Evolutionary conservation across 2,113 vertebrate species (phyloP).

Genomic region (Oriolus oriolus): DNA sequence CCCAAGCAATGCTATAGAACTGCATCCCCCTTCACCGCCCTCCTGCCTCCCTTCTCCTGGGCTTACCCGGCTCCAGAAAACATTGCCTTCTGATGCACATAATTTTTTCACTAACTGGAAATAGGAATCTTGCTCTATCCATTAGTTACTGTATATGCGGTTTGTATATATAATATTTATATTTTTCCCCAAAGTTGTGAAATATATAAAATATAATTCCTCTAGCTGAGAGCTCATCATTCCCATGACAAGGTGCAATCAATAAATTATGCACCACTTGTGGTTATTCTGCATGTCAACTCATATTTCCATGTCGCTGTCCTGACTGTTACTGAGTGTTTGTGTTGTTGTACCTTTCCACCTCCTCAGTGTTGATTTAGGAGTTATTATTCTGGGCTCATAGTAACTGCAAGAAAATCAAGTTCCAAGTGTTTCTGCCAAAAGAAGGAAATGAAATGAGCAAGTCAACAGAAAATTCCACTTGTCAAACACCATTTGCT

Average conservation of each 20-base stretch:
- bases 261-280: slow-evolving; percentile 71
- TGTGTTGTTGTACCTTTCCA: slow-evolving; percentile 76
- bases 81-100: background rate
- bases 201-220: slow-evolving; percentile 73
- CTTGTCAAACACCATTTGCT: slow-evolving; percentile 75
- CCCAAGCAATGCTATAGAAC: background rate
- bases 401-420: slow-evolving; percentile 72
- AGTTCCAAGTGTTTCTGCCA: slow-evolving; percentile 74
- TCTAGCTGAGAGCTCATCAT: slow-evolving; percentile 72
- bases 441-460: slow-evolving; percentile 72
- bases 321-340: slow-evolving; percentile 72
- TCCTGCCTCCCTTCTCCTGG: background rate
- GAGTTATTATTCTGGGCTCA: slow-evolving; percentile 73
- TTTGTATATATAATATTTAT: slow-evolving; percentile 74
- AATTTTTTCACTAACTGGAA: slow-evolving; percentile 58
- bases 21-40: rapidly evolving
- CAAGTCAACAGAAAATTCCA: slow-evolving; percentile 75
- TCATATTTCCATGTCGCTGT: slow-evolving; percentile 70
- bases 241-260: slow-evolving; percentile 72
- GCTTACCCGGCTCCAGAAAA: background rate
- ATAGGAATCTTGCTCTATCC: slow-evolving; percentile 61
- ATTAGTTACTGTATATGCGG: slow-evolving; percentile 67
- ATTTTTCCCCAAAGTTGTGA: slow-evolving; percentile 68
- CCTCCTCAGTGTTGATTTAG: slow-evolving; percentile 72
- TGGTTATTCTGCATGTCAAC: slow-evolving; percentile 71